A percentile compares a stretch with the other conserved stretches of the same genome.
phyloP scores from a whole-genome alignment of 2,888 invertebrate species.

The Hydrotaea diabolus region DNA sequence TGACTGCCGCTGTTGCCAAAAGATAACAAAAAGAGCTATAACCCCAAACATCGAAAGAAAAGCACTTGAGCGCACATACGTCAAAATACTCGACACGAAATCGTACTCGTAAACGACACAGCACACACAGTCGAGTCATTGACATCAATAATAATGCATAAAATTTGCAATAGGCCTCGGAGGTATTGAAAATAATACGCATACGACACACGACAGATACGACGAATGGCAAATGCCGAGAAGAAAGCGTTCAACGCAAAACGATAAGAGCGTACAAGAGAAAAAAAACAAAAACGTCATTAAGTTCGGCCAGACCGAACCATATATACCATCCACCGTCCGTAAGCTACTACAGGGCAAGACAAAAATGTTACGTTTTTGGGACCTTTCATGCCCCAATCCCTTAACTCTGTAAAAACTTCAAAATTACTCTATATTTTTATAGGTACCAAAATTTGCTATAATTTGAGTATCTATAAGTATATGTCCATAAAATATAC shows the following conservation, averaged over 20 bases:
- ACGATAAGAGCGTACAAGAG: conserved; percentile 35
- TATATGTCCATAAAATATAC: no score
- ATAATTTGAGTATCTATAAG: no score
- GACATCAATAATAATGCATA: conserved; percentile 69
- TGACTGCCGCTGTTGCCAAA: background rate
- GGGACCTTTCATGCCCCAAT: no score
- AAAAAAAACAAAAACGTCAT: no score
- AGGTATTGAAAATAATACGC: conserved; percentile 61
- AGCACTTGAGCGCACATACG: conserved; percentile 57
- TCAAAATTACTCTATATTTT: no score
- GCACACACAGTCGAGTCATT: conserved; percentile 52
- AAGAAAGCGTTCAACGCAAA: background rate
- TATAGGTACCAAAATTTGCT: no score
- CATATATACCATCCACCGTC: no score
- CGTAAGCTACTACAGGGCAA: no score
- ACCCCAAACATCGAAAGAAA: background rate
- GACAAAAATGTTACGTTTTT: no score
- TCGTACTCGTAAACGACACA: background rate
- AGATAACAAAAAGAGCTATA: background rate
- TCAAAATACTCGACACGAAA: conserved; percentile 24
- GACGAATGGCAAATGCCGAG: background rate
- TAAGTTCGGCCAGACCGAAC: no score
- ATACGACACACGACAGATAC: background rate
- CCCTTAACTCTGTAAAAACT: no score
- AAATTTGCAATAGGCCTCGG: conserved; percentile 69